phyloP scores from a whole-genome alignment of 2,113 vertebrate species.

The Syngnathus scovelli region DNA sequence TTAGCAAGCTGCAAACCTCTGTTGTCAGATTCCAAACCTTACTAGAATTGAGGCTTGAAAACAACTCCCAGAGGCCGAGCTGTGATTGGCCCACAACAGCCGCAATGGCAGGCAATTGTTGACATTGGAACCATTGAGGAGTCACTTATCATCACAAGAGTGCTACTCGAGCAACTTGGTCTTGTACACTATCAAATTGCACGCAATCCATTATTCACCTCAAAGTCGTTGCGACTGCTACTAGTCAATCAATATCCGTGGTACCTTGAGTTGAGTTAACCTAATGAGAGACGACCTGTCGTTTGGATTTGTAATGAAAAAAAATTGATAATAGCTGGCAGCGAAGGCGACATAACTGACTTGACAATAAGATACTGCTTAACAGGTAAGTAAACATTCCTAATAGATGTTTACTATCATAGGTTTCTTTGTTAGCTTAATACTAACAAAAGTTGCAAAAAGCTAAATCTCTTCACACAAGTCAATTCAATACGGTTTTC shows the following conservation, averaged over 20 bases:
- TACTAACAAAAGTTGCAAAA: no score
- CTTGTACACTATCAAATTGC: neutral
- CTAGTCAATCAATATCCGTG: neutral
- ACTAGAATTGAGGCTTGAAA: conserved; percentile 14
- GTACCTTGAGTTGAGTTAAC: neutral
- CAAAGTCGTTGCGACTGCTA: neutral
- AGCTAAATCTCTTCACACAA: no score
- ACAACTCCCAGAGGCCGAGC: neutral
- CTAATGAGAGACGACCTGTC: neutral
- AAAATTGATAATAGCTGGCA: neutral
- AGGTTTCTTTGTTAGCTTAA: no score
- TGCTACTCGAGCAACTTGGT: neutral
- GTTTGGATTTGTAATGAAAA: neutral
- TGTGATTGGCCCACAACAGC: neutral
- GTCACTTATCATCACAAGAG: neutral
- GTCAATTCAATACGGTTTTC: no score
- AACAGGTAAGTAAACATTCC: neutral
- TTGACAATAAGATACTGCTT: no score
- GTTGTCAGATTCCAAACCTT: neutral
- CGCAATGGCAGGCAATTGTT: neutral
- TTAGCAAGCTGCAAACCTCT: conserved; percentile 18
- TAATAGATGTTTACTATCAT: neutral
- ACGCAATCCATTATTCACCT: neutral
- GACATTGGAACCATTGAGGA: neutral
- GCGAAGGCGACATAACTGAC: neutral